Base-by-base conservation (phyloP, 2,888 invertebrate species). In the Cheilosia variabilis region DNA sequence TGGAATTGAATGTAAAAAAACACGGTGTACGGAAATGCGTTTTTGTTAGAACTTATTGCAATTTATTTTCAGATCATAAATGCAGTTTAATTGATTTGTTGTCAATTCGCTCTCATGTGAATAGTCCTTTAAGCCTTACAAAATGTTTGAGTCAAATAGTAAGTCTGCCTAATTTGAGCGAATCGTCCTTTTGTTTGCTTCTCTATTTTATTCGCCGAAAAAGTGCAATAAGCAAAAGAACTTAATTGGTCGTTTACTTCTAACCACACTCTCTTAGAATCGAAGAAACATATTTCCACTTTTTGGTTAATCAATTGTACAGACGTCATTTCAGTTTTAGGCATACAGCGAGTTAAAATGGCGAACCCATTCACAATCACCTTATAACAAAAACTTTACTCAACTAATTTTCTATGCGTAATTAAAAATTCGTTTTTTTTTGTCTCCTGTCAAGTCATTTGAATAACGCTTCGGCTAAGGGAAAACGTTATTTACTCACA, bases 401-500 rank as follows among this genome's bases (percentile, higher is more conserved):
- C 22, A 58, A 68, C 66, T 58, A 65, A 66, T 58, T 75, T 50
- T 57, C 43, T 57, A 63, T 62, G 62, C 63, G 45, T 43, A 43
- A 63, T 62, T 22, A 65, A 57, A 63, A 50, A 15, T 27, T 43
- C n/a, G 1, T 19, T 19, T 60, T 50, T 50, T 50, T 60, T 45
- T 71, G 2, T 31, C 31, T 9, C 9, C 31, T 31, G 63, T 57
- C 43, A 41, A 79, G 72, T 79, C 72, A 72, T 37, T 27, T 10
- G 19, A 55, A 17, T 7, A 47, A 57, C 37, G 57, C 41, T 71
- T 63, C 71, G 65, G 58, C 58, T 52, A 65, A 79, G 65, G 58
- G 53, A 72, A 79, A 72, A 65, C 66, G 22, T 57, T 66, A 45
- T 79, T 66, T 65, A 65, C 72, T 43, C 52, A 66, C 22, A 60